A percentile compares a stretch with the other conserved stretches of the same genome.
Conservation (phyloP, 2,888 invertebrate genomes). For the Lypha dubia region DNA sequence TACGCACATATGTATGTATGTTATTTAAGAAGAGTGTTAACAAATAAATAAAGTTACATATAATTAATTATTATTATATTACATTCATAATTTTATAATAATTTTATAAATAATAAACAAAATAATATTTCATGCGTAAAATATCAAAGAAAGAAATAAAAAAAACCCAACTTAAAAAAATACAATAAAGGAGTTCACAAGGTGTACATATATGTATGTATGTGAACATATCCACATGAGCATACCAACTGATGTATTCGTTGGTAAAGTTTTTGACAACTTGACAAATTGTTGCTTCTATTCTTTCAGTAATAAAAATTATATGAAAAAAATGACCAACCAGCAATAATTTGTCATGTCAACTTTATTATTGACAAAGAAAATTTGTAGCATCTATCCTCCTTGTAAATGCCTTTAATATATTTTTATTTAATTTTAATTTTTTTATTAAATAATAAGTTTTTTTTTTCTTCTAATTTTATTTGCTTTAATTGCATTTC, state of each 20-base stretch:
- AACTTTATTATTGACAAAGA: neutral
- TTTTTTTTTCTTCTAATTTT: neutral
- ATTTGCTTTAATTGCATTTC: neutral
- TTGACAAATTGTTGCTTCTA: neutral
- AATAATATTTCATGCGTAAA: constrained; percentile 58
- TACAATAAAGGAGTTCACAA: neutral
- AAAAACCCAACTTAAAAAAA: neutral
- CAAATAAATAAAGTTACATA: constrained; percentile 46
- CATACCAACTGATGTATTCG: neutral
- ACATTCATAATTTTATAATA: constrained; percentile 60
- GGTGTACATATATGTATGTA: neutral
- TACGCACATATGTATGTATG: no score
- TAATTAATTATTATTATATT: constrained; percentile 38
- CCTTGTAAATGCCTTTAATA: neutral
- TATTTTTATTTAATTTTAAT: constrained; percentile 1
- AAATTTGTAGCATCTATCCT: neutral
- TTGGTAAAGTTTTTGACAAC: neutral
- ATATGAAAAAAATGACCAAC: neutral
- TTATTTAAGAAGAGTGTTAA: constrained; percentile 43
- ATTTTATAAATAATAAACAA: no score
- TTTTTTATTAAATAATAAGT: neutral
- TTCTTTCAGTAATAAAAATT: neutral
- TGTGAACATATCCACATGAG: no score
- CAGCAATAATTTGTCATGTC: neutral
- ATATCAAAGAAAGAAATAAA: constrained; percentile 50